A percentile compares a stretch with the other conserved stretches of the same genome.
These are phyloP conservation scores for Sebastes cheni DNA, from an alignment of 2,797 vertebrate genomes.

Conservation along the genomic window DNA sequence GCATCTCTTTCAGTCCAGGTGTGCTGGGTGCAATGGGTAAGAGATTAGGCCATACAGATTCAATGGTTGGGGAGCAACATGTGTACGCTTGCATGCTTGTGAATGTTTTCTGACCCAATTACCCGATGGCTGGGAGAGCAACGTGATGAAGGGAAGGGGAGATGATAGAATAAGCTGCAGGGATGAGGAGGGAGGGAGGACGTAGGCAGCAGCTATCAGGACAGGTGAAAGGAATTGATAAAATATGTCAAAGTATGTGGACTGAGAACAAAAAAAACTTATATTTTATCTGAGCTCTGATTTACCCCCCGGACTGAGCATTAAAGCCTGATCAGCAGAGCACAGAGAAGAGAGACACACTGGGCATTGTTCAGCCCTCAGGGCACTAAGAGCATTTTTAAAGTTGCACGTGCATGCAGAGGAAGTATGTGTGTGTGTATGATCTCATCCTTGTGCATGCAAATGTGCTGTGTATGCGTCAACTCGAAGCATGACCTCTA, in stretches of 20 bases:
- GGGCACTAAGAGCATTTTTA: constrained; percentile 21
- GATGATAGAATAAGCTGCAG: neutral
- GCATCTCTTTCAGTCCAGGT: neutral
- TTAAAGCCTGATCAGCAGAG: constrained; percentile 28
- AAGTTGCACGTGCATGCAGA: constrained; percentile 1
- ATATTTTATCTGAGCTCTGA: neutral
- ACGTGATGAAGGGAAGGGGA: neutral
- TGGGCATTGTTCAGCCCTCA: constrained; percentile 36
- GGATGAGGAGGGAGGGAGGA: neutral
- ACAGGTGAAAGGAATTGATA: neutral
- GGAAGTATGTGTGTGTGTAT: constrained; percentile 30
- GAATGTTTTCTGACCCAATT: constrained; percentile 52
- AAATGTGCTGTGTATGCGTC: constrained; percentile 37
- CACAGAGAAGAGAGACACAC: constrained; percentile 26
- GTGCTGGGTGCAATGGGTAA: neutral
- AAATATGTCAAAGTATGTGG: neutral
- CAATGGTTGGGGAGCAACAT: neutral
- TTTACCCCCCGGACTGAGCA: neutral
- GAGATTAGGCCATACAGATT: constrained; percentile 3
- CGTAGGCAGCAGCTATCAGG: neutral
- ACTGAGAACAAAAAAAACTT: neutral
- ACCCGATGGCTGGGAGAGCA: constrained; percentile 3
- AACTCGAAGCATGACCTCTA: constrained; percentile 14
- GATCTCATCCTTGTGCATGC: constrained; percentile 28
- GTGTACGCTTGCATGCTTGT: neutral